These are phyloP conservation scores for Lycodopsis pacificus DNA, from an alignment of 2,797 vertebrate species.

Conservation along the genomic window DNA sequence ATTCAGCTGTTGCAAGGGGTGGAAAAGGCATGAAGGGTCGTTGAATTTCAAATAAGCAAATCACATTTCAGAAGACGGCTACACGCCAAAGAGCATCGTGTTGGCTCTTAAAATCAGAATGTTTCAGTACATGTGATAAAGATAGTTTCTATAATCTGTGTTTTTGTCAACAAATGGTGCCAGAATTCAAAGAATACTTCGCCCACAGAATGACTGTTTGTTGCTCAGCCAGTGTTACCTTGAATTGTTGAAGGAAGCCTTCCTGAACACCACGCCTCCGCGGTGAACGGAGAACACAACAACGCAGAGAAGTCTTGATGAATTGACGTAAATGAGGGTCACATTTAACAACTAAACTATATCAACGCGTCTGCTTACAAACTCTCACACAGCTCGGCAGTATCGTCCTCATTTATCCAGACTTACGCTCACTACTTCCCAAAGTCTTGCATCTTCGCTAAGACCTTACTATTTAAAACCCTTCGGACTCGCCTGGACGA, in stretches of 20 bases:
- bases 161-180: constrained; percentile 2
- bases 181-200: neutral
- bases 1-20: constrained; percentile 8
- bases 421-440: neutral
- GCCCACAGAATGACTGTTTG: neutral
- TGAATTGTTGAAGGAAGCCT: neutral
- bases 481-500: neutral
- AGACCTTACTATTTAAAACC: neutral
- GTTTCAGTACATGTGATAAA: neutral
- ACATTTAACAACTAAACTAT: neutral
- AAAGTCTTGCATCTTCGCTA: neutral
- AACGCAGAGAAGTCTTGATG: neutral
- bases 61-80: neutral
- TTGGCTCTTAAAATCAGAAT: neutral
- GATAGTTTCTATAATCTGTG: neutral
- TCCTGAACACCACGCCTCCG: neutral
- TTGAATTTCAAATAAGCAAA: constrained; percentile 4
- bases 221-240: neutral
- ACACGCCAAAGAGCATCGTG: neutral
- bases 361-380: neutral
- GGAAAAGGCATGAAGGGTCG: constrained; percentile 16
- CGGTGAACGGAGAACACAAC: neutral
- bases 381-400: neutral
- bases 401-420: neutral
- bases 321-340: no score